phyloP scores from a whole-genome alignment of 2,888 invertebrate genomes.

The Xanthia icteritia region DNA sequence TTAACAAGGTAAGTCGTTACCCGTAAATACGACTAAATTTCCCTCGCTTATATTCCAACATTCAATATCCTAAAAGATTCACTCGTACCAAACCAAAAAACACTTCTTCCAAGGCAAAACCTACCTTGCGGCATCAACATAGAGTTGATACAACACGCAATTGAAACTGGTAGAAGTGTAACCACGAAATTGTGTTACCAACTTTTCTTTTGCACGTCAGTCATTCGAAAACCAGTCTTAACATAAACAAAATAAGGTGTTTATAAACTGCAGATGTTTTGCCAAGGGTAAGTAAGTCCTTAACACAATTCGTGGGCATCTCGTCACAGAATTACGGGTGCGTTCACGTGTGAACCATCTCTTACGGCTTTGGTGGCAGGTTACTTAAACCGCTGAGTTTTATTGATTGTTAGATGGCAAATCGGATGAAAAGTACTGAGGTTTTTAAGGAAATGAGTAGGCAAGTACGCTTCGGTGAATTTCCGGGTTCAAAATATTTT shows the following conservation, averaged over 20 bases:
- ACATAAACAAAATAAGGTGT: accelerated
- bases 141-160: constrained; percentile 45
- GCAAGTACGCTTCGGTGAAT: neutral
- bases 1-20: constrained; percentile 77
- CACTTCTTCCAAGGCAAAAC: constrained; percentile 38
- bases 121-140: neutral
- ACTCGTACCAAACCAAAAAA: constrained; percentile 27
- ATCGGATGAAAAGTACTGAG: constrained; percentile 27
- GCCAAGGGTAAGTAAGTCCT: constrained; percentile 72
- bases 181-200: constrained; percentile 59
- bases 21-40: constrained; percentile 73
- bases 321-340: constrained; percentile 77
- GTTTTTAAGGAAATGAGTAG: constrained; percentile 4
- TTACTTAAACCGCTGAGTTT: constrained; percentile 60
- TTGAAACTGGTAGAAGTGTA: constrained; percentile 46
- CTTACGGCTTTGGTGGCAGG: constrained; percentile 66
- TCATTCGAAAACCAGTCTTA: constrained; percentile 20
- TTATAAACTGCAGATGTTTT: constrained; percentile 23
- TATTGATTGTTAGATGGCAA: constrained; percentile 59
- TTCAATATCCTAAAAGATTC: constrained; percentile 74
- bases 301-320: constrained; percentile 81
- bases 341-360: constrained; percentile 80
- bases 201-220: constrained; percentile 2
- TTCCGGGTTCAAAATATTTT: neutral
- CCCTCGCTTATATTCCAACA: constrained; percentile 67